Evolutionary conservation across 2,113 vertebrate species (phyloP).

Genomic region (Rallus limicola): DNA sequence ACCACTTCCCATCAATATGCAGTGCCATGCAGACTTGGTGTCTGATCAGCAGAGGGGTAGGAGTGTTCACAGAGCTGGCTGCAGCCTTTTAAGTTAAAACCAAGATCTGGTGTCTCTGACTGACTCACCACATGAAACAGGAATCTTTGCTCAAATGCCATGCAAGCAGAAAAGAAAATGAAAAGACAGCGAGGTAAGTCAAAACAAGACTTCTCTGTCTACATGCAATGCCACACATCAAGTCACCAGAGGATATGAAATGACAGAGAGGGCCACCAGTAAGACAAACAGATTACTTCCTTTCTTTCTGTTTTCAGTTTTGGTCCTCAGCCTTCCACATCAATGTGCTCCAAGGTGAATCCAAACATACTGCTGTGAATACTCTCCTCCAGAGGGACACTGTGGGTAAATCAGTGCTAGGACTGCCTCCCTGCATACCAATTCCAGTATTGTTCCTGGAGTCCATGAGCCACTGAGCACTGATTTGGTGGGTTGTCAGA

Average conservation of each 20-base stretch:
- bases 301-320: not conserved
- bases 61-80: not conserved
- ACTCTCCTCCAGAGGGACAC: not conserved
- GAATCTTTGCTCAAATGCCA: not conserved
- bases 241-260: not conserved
- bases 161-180: not conserved
- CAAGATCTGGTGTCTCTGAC: not conserved
- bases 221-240: not conserved
- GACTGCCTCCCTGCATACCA: not conserved
- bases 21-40: not conserved
- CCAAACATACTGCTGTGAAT: not conserved
- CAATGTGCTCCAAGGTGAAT: not conserved
- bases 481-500: not conserved
- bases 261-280: rapidly evolving
- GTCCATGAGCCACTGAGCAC: no score
- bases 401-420: not conserved
- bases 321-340: not conserved
- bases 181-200: not conserved
- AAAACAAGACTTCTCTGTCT: not conserved
- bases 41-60: not conserved
- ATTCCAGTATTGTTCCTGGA: not conserved
- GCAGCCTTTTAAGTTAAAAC: not conserved
- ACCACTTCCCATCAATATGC: rapidly evolving
- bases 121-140: not conserved
- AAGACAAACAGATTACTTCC: not conserved